Base-by-base conservation (phyloP, 1,140 invertebrate species). In the Papilio glaucus region DNA sequence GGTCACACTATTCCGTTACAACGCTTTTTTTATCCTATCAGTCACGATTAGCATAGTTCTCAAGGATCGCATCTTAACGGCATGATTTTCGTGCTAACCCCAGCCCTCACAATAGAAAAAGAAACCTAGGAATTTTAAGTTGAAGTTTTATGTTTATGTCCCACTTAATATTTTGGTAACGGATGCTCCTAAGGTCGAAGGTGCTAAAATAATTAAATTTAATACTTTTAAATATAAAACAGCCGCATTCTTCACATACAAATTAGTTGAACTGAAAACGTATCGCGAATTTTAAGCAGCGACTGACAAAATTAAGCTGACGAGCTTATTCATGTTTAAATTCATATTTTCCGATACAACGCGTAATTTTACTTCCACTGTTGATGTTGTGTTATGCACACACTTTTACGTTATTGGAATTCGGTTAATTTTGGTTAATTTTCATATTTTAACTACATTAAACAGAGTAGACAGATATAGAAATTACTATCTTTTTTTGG, bases 311-410 rank as follows among this genome's bases (percentile, higher is more conserved):
- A 57, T 57, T 57, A 57, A 57, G 49, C 49, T 57, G 49, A 57
- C 49, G 49, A 57, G 49, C 49, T 57, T 57, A 57, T 57, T 57
- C 49, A 57, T 57, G 49, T 57, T 57, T 57, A 13, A 57, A 57
- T 57, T 57, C 24, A 57, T 57, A 57, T 57, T 57, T 57, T 57
- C 18, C 49, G 49, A 57, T 57, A 57, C 49, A 57, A 57, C 18
- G 49, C 18, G 49, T 57, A 57, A 57, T 57, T 57, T 57, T 57
- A 57, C 21, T 57, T 57, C 49, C 49, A 57, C 21, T 57, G 49
- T 57, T 57, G 49, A 57, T 57, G 9, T 57, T 57, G 4, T 41
- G 13, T 57, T 12, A 26, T 57, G 21, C 24, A 57, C 24, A 57
- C 49, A 57, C 21, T 57, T 26, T 57, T 57, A 57, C 49, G 24